Evolutionary conservation across 2,113 vertebrate species (phyloP).

Genomic region (Rhinoderma darwinii): DNA sequence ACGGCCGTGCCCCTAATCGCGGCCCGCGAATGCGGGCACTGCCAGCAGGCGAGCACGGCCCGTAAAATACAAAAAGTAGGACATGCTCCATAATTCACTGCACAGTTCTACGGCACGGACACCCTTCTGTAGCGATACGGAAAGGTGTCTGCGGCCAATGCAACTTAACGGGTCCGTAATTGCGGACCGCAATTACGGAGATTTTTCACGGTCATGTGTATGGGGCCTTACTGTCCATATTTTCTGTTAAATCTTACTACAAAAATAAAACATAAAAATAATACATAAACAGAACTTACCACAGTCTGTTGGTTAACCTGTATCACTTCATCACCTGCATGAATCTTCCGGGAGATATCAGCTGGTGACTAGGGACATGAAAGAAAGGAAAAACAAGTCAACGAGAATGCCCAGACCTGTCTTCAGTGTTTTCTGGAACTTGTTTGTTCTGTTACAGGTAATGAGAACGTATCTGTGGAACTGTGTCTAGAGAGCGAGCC

Average conservation of each 20-base stretch:
- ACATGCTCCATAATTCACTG: too few species aligned
- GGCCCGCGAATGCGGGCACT: too few species aligned
- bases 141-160: too few species aligned
- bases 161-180: too few species aligned
- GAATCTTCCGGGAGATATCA: slow-evolving; percentile 92
- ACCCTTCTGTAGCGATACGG: too few species aligned
- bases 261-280: neutral
- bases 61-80: too few species aligned
- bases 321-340: slow-evolving; percentile 94
- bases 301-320: slow-evolving; percentile 94
- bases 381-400: slow-evolving; percentile 59
- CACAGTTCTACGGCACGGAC: too few species aligned
- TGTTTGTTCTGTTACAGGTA: neutral
- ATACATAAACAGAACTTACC: slow-evolving; percentile 75
- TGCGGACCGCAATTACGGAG: too few species aligned
- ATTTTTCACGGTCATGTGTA: too few species aligned
- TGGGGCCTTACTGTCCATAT: too few species aligned
- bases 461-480: neutral
- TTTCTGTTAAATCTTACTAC: neutral
- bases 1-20: too few species aligned
- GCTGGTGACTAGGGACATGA: slow-evolving; percentile 84
- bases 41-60: too few species aligned
- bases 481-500: neutral
- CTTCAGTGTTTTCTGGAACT: slow-evolving; percentile 30
- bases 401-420: neutral